A percentile compares a stretch with the other conserved stretches of the same genome.
phyloP scores from a whole-genome alignment of 1,140 invertebrate genomes.

The Lethocerus indicus region DNA sequence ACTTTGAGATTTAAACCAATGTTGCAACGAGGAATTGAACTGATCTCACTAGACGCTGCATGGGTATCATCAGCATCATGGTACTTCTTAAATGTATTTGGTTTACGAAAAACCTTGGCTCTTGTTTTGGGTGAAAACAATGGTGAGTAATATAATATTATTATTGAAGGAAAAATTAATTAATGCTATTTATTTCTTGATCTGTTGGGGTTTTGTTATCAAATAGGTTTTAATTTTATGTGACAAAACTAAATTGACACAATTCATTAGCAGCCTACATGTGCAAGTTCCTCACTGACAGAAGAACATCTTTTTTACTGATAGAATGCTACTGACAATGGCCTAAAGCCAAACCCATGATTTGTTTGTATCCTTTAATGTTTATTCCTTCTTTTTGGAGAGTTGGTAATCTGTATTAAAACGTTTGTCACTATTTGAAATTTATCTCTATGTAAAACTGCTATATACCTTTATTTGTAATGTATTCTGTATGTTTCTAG shows the following conservation, averaged over 20 bases:
- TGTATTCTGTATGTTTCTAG: too few relatives aligned
- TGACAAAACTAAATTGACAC: too few relatives aligned
- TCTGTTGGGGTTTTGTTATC: too few relatives aligned
- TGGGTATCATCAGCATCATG: conserved; percentile 99
- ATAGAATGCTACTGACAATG: too few relatives aligned
- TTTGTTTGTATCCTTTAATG: too few relatives aligned
- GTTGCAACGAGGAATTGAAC: conserved; percentile 94
- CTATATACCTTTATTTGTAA: conserved; percentile 4
- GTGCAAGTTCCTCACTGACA: too few relatives aligned
- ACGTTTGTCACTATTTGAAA: conserved; percentile 2
- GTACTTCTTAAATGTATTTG: conserved; percentile 99
- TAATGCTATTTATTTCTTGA: too few relatives aligned
- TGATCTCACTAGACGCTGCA: conserved; percentile 87
- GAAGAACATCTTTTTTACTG: too few relatives aligned
- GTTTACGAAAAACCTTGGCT: conserved; percentile 91
- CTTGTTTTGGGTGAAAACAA: conserved; percentile 97
- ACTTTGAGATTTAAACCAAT: conserved; percentile 98
- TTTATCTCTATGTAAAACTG: conserved; percentile 6
- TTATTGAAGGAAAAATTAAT: too few relatives aligned
- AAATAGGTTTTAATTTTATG: too few relatives aligned
- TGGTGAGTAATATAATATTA: conserved; percentile 36
- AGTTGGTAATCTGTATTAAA: conserved; percentile 6
- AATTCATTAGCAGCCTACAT: neutral
- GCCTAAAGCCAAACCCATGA: too few relatives aligned
- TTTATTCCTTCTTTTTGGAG: too few relatives aligned